Percentiles rank a stretch among this genome's conserved stretches.
These are phyloP conservation scores for Mola mola DNA, from an alignment of 2,113 vertebrate genomes.

Conservation along the genomic window DNA sequence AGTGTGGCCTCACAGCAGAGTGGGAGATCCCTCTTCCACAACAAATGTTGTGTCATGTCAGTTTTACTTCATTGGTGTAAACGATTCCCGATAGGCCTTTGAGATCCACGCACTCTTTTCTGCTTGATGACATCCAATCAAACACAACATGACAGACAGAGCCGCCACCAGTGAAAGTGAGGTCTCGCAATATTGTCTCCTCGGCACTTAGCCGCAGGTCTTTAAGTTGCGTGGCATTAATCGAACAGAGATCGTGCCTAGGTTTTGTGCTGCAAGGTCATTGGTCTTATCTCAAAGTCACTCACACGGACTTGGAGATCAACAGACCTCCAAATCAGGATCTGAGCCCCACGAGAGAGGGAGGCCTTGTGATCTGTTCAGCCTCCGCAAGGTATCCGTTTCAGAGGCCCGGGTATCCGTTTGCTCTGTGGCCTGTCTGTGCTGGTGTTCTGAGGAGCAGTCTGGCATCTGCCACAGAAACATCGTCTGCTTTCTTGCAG, in stretches of 20 bases:
- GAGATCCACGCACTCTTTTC: too few species aligned
- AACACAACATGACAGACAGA: too few species aligned
- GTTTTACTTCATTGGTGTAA: too few species aligned
- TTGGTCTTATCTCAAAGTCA: conserved; percentile 51
- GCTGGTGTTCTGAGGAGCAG: conserved; percentile 36
- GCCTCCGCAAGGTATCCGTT: neutral
- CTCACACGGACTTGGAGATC: conserved; percentile 16
- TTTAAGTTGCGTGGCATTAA: too few species aligned
- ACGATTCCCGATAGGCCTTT: too few species aligned
- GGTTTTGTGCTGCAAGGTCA: conserved; percentile 56
- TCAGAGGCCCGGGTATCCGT: conserved; percentile 8
- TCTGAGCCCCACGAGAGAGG: neutral
- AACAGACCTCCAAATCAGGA: conserved; percentile 13
- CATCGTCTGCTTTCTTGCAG: conserved; percentile 72
- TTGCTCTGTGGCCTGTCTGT: conserved; percentile 33
- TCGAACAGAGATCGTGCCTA: conserved; percentile 10
- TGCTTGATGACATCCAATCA: too few species aligned
- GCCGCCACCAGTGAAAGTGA: too few species aligned
- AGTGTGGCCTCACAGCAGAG: conserved; percentile 21
- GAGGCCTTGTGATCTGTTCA: conserved; percentile 3
- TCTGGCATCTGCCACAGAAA: conserved; percentile 65
- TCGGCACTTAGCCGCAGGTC: too few species aligned
- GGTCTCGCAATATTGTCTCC: too few species aligned
- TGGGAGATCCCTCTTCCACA: conserved; percentile 28
- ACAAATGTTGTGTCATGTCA: conserved; percentile 28